Conservation (phyloP, 1,140 invertebrate genomes). For the Trichogramma pretiosum region DNA sequence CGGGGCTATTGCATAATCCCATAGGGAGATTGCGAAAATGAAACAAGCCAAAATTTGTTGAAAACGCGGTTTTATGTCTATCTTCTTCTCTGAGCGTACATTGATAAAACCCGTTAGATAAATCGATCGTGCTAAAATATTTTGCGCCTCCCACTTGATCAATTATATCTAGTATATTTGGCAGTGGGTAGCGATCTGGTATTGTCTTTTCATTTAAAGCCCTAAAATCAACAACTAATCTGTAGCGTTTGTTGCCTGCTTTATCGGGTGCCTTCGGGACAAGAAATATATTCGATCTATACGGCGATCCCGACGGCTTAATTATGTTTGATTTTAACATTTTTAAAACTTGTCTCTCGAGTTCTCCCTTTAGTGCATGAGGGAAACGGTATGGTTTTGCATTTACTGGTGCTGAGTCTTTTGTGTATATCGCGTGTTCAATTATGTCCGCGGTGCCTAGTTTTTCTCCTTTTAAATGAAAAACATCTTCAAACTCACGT, state of each 20-base stretch:
- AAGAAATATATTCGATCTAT: constrained; percentile 23
- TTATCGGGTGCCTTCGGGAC: constrained; percentile 23
- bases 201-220: constrained; percentile 8
- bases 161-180: neutral
- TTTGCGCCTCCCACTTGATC: no score
- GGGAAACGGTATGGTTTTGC: no score
- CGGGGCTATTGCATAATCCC: constrained; percentile 28
- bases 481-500: no score
- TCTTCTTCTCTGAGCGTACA: constrained; percentile 19
- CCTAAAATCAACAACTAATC: constrained; percentile 19
- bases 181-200: no score
- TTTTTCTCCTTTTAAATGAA: no score
- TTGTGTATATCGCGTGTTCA: no score
- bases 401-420: no score
- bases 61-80: constrained; percentile 38
- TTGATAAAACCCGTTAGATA: neutral
- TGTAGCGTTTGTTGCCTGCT: constrained; percentile 19
- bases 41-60: constrained; percentile 15
- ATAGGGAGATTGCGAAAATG: constrained; percentile 3
- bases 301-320: constrained; percentile 18
- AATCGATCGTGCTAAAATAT: neutral
- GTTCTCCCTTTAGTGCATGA: no score
- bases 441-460: no score
- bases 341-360: no score
- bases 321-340: no score